phyloP scores from a whole-genome alignment of 1,140 invertebrate genomes.

The Ceratina japonica region DNA sequence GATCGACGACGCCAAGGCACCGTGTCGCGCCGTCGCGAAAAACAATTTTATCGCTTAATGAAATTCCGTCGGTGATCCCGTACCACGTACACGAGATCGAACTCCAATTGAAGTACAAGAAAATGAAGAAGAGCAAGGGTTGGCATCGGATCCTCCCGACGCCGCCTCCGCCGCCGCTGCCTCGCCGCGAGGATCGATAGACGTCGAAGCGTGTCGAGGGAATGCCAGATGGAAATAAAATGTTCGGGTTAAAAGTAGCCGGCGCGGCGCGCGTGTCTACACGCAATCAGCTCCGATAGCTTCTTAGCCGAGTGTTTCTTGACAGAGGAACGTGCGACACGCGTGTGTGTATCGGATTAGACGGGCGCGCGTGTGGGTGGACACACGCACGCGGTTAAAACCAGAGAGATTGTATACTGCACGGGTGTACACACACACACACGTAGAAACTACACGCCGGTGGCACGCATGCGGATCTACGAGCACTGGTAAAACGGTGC shows the following conservation, averaged over 20 bases:
- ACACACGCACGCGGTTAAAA: conserved; percentile 24
- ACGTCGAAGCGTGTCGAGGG: neutral
- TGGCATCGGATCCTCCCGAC: neutral
- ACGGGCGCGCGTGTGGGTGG: neutral
- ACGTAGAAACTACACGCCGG: conserved; percentile 22
- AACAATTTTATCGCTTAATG: neutral
- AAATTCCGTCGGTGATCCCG: neutral
- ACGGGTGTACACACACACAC: conserved; percentile 14
- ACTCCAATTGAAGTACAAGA: neutral
- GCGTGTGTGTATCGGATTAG: neutral
- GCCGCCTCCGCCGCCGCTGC: too few relatives aligned
- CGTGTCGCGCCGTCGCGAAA: neutral
- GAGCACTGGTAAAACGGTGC: conserved; percentile 54
- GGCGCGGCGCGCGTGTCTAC: conserved; percentile 13
- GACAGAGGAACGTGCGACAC: neutral
- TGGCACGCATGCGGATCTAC: conserved; percentile 59
- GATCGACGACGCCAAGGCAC: neutral
- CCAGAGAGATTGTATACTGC: conserved; percentile 27
- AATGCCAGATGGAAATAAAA: conserved; percentile 9
- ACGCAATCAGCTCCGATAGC: conserved; percentile 15
- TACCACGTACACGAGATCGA: neutral
- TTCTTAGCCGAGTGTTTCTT: neutral
- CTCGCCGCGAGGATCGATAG: neutral
- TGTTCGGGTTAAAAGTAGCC: conserved; percentile 11
- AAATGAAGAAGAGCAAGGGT: neutral